A percentile compares a stretch with the other conserved stretches of the same genome.
Evolutionary conservation across 2,888 invertebrate genomes (phyloP).

Genomic region (Caenorhabditis imperialis): DNA sequence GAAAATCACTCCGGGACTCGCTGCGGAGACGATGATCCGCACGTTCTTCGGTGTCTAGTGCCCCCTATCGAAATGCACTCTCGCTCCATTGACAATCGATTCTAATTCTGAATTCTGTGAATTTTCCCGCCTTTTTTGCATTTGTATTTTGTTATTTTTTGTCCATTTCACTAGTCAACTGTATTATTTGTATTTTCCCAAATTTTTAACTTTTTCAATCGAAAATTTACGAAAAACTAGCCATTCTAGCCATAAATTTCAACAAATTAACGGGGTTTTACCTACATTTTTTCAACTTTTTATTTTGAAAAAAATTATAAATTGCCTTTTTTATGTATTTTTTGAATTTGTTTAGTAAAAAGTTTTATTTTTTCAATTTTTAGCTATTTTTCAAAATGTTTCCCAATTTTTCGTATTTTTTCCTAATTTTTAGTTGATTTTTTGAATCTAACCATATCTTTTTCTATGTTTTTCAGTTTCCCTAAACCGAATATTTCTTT

Average conservation of each 20-base stretch:
- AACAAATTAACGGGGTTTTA: slow-evolving; percentile 31
- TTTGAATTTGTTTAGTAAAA: too few species aligned
- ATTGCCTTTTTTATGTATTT: too few species aligned
- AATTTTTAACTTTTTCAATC: too few species aligned
- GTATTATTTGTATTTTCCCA: too few species aligned
- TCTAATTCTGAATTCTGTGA: slow-evolving; percentile 14
- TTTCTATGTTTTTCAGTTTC: slow-evolving; percentile 5
- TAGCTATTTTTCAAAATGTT: neutral
- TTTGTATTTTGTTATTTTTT: slow-evolving; percentile 2
- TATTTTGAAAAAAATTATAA: too few species aligned
- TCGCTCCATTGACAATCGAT: slow-evolving; percentile 28
- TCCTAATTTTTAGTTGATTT: too few species aligned
- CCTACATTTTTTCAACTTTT: too few species aligned
- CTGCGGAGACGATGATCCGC: slow-evolving; percentile 67
- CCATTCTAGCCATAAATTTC: slow-evolving; percentile 33
- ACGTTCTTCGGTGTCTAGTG: slow-evolving; percentile 62
- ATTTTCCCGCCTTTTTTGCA: slow-evolving; percentile 20
- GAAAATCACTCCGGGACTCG: slow-evolving; percentile 66
- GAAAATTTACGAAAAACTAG: too few species aligned
- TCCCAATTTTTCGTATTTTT: too few species aligned
- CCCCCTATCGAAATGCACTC: neutral
- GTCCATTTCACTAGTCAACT: too few species aligned
- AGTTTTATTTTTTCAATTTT: neutral
- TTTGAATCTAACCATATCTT: too few species aligned
- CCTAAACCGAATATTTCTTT: slow-evolving; percentile 12